A percentile compares a stretch with the other conserved stretches of the same genome.
phyloP scores from a whole-genome alignment of 2,113 vertebrate species.

The Pollimyrus isidori region DNA sequence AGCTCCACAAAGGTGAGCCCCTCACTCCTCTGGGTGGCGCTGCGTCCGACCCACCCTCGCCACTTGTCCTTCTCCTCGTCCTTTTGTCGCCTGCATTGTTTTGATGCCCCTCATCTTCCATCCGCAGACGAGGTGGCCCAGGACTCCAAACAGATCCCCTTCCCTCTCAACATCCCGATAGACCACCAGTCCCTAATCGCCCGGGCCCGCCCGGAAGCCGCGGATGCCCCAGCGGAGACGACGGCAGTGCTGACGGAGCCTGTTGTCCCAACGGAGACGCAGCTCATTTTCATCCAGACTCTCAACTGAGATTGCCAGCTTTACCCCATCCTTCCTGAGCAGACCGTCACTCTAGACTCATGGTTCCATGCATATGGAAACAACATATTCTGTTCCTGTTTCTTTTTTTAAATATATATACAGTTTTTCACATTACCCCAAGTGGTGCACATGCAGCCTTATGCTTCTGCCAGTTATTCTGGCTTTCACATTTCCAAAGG shows the following conservation, averaged over 20 bases:
- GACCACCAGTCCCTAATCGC: constrained; percentile 49
- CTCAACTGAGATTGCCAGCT: constrained; percentile 55
- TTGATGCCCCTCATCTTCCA: not conserved
- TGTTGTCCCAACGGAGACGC: constrained; percentile 67
- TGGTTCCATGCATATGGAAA: not conserved
- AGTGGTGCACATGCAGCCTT: not conserved
- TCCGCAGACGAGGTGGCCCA: constrained; percentile 21
- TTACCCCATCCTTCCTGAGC: not conserved
- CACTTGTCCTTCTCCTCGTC: not conserved
- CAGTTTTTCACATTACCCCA: not conserved
- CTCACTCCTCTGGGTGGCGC: too few relatives aligned
- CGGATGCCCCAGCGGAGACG: constrained; percentile 36
- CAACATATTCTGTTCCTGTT: not conserved
- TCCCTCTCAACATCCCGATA: constrained; percentile 59
- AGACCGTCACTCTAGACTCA: not conserved
- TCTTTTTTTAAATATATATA: not conserved
- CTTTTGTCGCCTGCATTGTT: not conserved
- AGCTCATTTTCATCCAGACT: constrained; percentile 72
- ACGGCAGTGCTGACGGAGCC: constrained; percentile 38
- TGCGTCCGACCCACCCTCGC: not conserved
- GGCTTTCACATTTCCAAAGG: not conserved
- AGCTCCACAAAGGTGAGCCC: constrained; percentile 78
- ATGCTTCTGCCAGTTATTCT: not conserved
- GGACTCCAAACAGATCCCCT: constrained; percentile 50
- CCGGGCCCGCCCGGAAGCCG: constrained; percentile 31